Conservation (phyloP, 2,888 invertebrate species). For the Pilophorus perplexus region DNA sequence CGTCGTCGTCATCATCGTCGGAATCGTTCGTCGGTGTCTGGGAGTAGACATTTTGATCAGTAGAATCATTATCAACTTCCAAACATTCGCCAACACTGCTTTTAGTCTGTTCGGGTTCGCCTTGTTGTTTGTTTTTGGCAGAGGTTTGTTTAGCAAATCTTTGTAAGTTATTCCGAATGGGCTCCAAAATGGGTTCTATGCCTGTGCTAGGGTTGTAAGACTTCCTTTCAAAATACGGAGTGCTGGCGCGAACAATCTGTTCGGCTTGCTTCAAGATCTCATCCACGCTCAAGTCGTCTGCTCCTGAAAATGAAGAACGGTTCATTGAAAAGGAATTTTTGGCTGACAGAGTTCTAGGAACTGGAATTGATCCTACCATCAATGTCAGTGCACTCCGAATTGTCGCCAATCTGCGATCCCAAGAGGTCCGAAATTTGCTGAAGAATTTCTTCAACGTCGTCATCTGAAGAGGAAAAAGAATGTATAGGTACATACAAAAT, state of each 20-base stretch:
- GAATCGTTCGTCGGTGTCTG: conserved; percentile 20
- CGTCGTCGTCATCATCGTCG: too few relatives aligned
- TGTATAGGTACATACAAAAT: not conserved
- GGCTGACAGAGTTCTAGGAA: too few relatives aligned
- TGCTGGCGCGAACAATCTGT: conserved; percentile 55
- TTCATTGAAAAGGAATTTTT: not conserved
- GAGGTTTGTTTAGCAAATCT: too few relatives aligned
- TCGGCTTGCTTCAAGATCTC: conserved; percentile 62
- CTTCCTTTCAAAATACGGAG: conserved; percentile 41
- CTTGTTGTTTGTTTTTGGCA: too few relatives aligned
- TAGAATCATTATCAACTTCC: not conserved
- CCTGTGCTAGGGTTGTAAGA: not conserved
- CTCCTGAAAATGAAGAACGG: conserved; percentile 38
- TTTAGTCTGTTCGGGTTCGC: not conserved
- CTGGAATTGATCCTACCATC: conserved; percentile 39
- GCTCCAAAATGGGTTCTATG: conserved; percentile 22
- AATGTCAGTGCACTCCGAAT: conserved; percentile 39
- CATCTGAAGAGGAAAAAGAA: conserved; percentile 41
- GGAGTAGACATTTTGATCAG: conserved; percentile 5
- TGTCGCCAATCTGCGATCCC: conserved; percentile 38
- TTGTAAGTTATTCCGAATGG: too few relatives aligned
- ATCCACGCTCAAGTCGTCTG: conserved; percentile 55
- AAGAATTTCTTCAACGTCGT: conserved; percentile 46
- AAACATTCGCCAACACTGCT: not conserved
- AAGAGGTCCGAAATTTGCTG: conserved; percentile 46